phyloP scores from a whole-genome alignment of 64 coral and sea anemone species.

The Montipora efflorescens region DNA sequence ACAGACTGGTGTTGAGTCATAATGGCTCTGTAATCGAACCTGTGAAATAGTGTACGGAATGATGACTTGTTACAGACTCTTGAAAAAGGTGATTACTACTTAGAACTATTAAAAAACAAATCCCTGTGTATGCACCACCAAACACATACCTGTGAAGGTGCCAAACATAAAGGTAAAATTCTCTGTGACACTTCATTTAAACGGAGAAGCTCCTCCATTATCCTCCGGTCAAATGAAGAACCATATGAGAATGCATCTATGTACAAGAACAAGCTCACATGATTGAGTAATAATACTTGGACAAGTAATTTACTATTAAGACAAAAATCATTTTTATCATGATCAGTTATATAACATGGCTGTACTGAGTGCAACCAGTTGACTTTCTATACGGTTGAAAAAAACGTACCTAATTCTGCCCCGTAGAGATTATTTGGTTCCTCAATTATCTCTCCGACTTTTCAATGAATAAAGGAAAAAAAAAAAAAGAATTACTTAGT shows the following conservation, averaged over 20 bases:
- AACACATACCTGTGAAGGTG: slow-evolving; percentile 16
- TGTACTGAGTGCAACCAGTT: not conserved
- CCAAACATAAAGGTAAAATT: not conserved
- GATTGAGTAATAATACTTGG: slow-evolving; percentile 4
- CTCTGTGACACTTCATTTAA: not conserved
- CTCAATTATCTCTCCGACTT: slow-evolving; percentile 26
- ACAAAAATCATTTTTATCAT: not conserved
- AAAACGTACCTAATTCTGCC: slow-evolving; percentile 11
- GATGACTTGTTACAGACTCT: slow-evolving; percentile 1
- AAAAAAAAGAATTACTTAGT: not conserved
- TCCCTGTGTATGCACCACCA: not conserved
- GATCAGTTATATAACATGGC: slow-evolving; percentile 2
- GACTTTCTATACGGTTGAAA: not conserved
- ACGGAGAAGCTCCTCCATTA: not conserved
- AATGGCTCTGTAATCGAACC: slow-evolving; percentile 1
- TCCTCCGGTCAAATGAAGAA: not conserved
- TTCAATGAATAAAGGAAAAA: slow-evolving; percentile 16
- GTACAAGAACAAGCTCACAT: not conserved
- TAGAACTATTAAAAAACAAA: not conserved
- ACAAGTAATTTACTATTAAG: not conserved
- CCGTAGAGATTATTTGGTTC: slow-evolving; percentile 12
- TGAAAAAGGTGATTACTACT: slow-evolving; percentile 7
- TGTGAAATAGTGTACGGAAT: not conserved
- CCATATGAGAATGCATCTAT: not conserved
- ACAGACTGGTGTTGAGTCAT: not conserved